Conservation (phyloP, 1,140 invertebrate species). For the Pseudomyrmex cubaensis region DNA sequence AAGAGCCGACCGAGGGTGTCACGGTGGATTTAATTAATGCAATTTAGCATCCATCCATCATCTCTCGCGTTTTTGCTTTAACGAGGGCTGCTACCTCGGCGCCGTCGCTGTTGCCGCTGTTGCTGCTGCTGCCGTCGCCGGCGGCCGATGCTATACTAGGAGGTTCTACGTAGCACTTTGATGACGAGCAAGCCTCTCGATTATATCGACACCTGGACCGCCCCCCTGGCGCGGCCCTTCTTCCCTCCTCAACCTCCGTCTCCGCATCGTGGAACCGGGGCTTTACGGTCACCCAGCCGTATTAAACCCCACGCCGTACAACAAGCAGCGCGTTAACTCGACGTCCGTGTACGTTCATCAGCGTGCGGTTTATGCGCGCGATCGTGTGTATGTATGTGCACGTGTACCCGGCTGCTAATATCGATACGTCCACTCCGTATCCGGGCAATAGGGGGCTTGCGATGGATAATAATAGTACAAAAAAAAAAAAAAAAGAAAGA, state of each 20-base stretch:
- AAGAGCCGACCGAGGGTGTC: conserved; percentile 75
- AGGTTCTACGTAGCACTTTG: conserved; percentile 79
- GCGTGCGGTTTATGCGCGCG: not conserved
- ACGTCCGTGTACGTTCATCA: not conserved
- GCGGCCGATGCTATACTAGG: conserved; percentile 60
- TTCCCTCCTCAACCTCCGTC: conserved; percentile 37
- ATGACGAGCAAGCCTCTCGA: conserved; percentile 78
- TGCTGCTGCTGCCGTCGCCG: conserved; percentile 20
- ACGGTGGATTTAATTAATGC: conserved; percentile 85
- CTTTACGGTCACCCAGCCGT: conserved; percentile 70
- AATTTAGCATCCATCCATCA: conserved; percentile 86
- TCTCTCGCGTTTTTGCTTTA: conserved; percentile 84
- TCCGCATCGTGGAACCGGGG: conserved; percentile 56
- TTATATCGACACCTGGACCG: conserved; percentile 80
- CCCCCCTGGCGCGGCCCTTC: conserved; percentile 40
- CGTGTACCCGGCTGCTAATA: conserved; percentile 55
- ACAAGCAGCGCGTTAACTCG: conserved; percentile 56
- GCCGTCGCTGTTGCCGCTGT: conserved; percentile 43
- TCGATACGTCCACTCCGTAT: conserved; percentile 63
- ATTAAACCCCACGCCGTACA: conserved; percentile 63
- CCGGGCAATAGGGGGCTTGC: conserved; percentile 54
- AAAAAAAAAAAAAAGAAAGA: not conserved
- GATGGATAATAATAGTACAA: conserved; percentile 65
- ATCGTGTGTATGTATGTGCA: conserved; percentile 10
- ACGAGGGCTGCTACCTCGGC: conserved; percentile 76